phyloP scores from a whole-genome alignment of 2,888 invertebrate species.

The Cephus spinipes region DNA sequence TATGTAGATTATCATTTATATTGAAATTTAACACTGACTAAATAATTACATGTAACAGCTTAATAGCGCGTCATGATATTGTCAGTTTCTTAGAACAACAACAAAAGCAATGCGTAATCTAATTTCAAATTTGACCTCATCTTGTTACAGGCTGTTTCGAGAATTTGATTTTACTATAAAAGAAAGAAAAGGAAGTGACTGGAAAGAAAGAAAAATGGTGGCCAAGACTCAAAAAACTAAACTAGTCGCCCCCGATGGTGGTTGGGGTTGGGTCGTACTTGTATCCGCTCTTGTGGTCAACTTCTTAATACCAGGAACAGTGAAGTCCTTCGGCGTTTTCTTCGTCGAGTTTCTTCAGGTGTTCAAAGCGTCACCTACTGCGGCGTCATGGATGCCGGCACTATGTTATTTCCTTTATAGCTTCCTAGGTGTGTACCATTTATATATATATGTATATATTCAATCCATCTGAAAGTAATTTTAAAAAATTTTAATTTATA shows the following conservation, averaged over 20 bases:
- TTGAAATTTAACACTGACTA: background rate
- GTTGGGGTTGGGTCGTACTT: slow-evolving; percentile 68
- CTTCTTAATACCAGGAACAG: slow-evolving; percentile 86
- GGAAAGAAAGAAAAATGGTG: slow-evolving; percentile 27
- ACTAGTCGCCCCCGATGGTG: slow-evolving; percentile 66
- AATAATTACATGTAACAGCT: background rate
- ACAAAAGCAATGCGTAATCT: background rate
- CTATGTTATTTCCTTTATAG: slow-evolving; percentile 89
- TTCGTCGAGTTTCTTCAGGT: slow-evolving; percentile 86
- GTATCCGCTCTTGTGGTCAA: slow-evolving; percentile 79
- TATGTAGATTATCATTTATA: background rate
- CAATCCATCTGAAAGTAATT: background rate
- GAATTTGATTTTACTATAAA: background rate
- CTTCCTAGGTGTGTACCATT: slow-evolving; percentile 77
- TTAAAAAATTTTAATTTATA: background rate
- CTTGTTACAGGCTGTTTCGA: background rate
- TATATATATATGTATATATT: no score
- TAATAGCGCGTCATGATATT: background rate
- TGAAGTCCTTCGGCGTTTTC: slow-evolving; percentile 89
- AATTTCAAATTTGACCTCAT: background rate
- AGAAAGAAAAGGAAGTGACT: background rate
- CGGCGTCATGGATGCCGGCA: slow-evolving; percentile 87
- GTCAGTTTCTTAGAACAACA: background rate
- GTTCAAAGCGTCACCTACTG: slow-evolving; percentile 79
- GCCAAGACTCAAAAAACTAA: slow-evolving; percentile 45